phyloP scores from a whole-genome alignment of 2,888 invertebrate genomes.

The Pachymerium ferrugineum region DNA sequence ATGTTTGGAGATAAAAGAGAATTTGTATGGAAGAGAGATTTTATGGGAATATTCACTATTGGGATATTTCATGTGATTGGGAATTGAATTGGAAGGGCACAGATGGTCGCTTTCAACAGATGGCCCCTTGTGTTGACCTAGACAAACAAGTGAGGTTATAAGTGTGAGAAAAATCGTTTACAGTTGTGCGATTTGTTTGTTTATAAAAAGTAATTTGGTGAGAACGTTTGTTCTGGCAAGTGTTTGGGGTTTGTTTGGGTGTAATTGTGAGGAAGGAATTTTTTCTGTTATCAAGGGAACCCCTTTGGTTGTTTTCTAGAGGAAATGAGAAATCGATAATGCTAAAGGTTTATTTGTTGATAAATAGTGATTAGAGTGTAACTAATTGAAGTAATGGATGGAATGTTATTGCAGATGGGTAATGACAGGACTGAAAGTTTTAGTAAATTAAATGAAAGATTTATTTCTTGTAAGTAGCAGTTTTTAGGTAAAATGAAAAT shows the following conservation, averaged over 20 bases:
- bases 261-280: not conserved
- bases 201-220: not conserved
- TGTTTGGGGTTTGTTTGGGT: not conserved
- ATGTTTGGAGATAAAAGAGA: not conserved
- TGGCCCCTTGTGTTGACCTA: constrained; percentile 6
- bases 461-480: no score
- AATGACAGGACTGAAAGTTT: no score
- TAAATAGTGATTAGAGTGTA: no score
- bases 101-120: constrained; percentile 18
- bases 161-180: not conserved
- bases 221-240: not conserved
- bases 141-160: constrained; percentile 3
- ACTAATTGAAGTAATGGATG: no score
- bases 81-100: constrained; percentile 16
- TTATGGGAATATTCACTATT: not conserved
- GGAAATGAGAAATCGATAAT: no score
- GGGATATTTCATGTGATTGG: not conserved
- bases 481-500: no score
- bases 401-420: no score
- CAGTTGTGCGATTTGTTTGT: not conserved
- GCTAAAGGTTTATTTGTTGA: not conserved
- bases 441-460: no score
- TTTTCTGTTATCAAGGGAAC: not conserved
- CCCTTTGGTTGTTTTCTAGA: no score
- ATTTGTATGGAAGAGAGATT: constrained; percentile 1